Evolutionary conservation across 2,888 invertebrate genomes (phyloP).

Genomic region (Drosophila pseudotalamancana): DNA sequence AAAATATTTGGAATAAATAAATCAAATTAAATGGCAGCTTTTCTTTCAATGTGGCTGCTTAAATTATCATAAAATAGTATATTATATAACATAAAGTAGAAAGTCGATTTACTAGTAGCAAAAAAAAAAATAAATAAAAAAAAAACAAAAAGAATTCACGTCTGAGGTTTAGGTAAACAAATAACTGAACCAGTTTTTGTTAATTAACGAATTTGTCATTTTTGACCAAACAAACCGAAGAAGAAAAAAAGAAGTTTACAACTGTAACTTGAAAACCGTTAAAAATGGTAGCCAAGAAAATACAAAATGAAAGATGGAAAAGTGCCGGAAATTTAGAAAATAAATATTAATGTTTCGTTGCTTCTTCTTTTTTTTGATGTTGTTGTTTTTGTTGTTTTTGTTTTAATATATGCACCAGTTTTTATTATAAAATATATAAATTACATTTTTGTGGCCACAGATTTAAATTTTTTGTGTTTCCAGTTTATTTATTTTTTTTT

Average conservation of each 20-base stretch:
- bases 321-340: constrained; percentile 24
- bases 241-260: constrained; percentile 14
- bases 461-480: constrained; percentile 53
- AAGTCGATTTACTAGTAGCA: constrained; percentile 20
- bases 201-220: constrained; percentile 72
- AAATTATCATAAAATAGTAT: not conserved
- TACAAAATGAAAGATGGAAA: constrained; percentile 21
- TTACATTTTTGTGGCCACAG: constrained; percentile 47
- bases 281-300: constrained; percentile 2
- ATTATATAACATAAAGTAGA: constrained; percentile 32
- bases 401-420: constrained; percentile 38
- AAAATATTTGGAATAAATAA: not conserved
- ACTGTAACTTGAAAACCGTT: constrained; percentile 20
- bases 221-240: constrained; percentile 32
- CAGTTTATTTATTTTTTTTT: constrained; percentile 42
- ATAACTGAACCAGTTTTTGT: constrained; percentile 65
- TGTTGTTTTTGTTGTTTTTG: too few species aligned
- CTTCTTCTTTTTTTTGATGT: too few species aligned
- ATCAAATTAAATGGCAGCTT: not conserved
- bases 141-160: constrained; percentile 11
- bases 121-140: not conserved
- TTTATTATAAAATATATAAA: constrained; percentile 44
- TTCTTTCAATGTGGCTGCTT: not conserved
- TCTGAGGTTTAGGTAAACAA: not conserved
- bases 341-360: constrained; percentile 19